phyloP scores from a whole-genome alignment of 2,888 invertebrate species.

The Noctua fimbriata region DNA sequence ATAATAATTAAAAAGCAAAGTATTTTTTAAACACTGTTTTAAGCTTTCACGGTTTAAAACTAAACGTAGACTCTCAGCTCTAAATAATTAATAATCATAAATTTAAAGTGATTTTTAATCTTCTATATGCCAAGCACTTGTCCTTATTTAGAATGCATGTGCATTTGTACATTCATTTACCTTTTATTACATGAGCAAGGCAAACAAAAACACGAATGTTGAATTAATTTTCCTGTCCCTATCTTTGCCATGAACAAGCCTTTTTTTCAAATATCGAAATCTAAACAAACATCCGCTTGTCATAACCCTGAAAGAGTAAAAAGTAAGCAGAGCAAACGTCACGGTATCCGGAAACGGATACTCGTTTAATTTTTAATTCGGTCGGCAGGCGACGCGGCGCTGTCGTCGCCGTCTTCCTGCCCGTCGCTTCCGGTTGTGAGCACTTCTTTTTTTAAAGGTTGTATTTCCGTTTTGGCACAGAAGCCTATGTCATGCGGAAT shows the following conservation, averaged over 20 bases:
- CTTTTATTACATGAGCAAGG: neutral
- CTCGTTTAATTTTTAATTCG: conserved; percentile 89
- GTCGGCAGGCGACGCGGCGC: conserved; percentile 83
- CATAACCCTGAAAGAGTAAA: conserved; percentile 61
- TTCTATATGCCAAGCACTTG: neutral
- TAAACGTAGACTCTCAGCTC: too few species aligned
- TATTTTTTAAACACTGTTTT: too few species aligned
- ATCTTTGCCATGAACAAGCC: neutral
- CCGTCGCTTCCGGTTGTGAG: conserved; percentile 85
- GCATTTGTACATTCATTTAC: neutral
- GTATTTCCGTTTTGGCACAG: conserved; percentile 87
- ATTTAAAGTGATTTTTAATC: neutral
- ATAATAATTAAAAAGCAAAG: neutral
- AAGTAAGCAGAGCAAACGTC: conserved; percentile 76
- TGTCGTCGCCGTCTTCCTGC: conserved; percentile 89
- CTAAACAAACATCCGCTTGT: conserved; percentile 52
- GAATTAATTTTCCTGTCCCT: neutral
- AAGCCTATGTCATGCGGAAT: conserved; percentile 78
- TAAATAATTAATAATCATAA: too few species aligned
- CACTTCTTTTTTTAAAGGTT: conserved; percentile 85
- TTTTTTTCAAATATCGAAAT: conserved; percentile 42
- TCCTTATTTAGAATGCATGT: neutral
- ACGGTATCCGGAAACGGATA: conserved; percentile 87
- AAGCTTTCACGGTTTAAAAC: too few species aligned
- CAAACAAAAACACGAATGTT: neutral